Conservation (phyloP, 2,888 invertebrate species). For the Physocephala rufipes region DNA sequence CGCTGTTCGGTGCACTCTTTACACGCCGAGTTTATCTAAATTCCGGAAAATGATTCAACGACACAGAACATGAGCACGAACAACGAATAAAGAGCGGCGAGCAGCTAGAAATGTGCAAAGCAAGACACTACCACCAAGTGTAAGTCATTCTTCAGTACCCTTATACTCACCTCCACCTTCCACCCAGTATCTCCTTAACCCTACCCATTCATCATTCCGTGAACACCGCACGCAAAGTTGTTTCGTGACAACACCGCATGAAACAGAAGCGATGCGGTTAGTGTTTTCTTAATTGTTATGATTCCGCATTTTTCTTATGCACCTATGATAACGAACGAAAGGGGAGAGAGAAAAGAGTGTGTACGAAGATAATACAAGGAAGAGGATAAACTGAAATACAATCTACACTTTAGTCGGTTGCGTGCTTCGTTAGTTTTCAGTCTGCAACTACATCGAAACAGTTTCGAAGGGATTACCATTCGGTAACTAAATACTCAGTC, state of each 20-base stretch:
- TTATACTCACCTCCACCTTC: not conserved
- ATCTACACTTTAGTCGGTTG: no score
- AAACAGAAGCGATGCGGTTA: not conserved
- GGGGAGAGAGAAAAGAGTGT: not conserved
- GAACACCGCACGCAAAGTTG: not conserved
- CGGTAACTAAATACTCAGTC: no score
- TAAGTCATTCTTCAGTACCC: not conserved
- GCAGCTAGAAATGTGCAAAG: no score
- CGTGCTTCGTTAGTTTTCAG: no score
- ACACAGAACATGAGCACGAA: not conserved
- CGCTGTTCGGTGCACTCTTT: not conserved
- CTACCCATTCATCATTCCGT: not conserved
- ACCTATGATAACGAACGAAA: not conserved
- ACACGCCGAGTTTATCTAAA: constrained; percentile 20
- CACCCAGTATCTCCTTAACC: not conserved
- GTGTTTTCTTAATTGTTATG: constrained; percentile 9
- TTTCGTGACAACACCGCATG: constrained; percentile 10
- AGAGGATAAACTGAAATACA: no score
- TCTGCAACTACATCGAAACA: no score
- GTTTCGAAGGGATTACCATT: no score
- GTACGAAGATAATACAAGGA: no score
- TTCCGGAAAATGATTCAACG: constrained; percentile 20
- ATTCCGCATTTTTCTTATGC: not conserved
- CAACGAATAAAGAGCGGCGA: no score
- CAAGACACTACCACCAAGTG: not conserved